phyloP scores from a whole-genome alignment of 2,113 vertebrate species.

The Himantopus leucocephalus region DNA sequence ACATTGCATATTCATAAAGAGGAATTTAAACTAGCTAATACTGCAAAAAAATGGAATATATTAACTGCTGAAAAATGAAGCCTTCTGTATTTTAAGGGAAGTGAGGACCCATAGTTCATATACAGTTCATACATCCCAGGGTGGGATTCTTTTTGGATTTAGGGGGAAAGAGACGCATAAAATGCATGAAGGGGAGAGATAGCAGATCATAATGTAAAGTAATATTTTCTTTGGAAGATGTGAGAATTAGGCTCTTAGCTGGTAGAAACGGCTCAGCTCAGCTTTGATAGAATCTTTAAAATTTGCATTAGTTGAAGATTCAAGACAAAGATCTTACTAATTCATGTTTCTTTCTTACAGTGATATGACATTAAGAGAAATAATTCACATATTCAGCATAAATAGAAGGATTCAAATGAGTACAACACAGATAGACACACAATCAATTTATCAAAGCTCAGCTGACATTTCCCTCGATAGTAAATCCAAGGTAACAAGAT shows the following conservation, averaged over 20 bases:
- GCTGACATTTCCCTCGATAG: neutral
- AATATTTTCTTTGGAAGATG: neutral
- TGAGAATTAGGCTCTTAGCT: neutral
- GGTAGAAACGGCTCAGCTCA: neutral
- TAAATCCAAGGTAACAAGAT: neutral
- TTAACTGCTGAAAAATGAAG: constrained; percentile 11
- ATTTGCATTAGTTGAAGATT: neutral
- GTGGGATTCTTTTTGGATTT: neutral
- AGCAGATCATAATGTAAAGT: neutral
- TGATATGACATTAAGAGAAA: neutral
- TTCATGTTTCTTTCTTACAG: neutral
- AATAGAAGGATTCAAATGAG: neutral
- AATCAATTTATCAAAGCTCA: neutral
- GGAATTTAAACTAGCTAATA: neutral
- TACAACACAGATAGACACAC: neutral
- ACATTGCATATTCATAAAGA: neutral
- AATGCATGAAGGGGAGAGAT: neutral
- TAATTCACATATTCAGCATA: neutral
- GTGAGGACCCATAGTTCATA: neutral
- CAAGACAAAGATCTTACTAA: neutral
- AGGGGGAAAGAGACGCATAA: neutral
- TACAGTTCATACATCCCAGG: neutral
- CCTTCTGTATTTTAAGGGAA: neutral
- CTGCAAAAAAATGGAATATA: neutral
- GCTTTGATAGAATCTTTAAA: neutral